Evolutionary conservation across 2,113 vertebrate species (phyloP).

Genomic region (Camelus bactrianus): DNA sequence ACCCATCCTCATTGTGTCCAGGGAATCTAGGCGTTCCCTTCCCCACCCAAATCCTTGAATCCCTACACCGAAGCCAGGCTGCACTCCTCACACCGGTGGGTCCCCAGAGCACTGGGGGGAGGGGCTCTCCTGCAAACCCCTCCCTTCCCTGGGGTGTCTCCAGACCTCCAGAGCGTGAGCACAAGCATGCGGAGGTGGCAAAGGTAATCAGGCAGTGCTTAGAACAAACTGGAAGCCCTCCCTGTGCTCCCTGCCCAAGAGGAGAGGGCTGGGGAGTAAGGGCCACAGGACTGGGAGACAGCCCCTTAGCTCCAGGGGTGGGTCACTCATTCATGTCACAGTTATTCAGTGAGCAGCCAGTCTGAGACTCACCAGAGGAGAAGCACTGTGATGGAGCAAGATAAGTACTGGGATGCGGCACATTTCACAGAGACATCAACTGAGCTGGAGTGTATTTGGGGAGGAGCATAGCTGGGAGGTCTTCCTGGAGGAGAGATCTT

Average conservation of each 20-base stretch:
- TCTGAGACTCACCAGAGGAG: not conserved
- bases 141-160: not conserved
- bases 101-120: not conserved
- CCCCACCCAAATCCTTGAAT: rapidly evolving
- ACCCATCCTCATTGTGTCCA: not conserved
- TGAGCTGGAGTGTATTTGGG: not conserved
- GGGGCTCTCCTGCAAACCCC: not conserved
- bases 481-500: conserved; percentile 7
- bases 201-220: not conserved
- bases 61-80: not conserved
- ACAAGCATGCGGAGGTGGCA: not conserved
- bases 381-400: not conserved
- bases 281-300: not conserved
- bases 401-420: not conserved
- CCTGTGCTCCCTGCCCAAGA: too few species aligned
- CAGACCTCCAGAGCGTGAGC: not conserved
- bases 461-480: not conserved
- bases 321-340: not conserved
- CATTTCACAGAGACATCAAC: not conserved
- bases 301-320: not conserved
- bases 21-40: not conserved
- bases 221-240: not conserved
- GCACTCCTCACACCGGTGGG: too few species aligned
- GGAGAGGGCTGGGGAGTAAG: not conserved
- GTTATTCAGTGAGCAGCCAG: not conserved